These are phyloP conservation scores for Mythimna vitellina DNA, from an alignment of 2,888 invertebrate genomes.

Conservation along the genomic window DNA sequence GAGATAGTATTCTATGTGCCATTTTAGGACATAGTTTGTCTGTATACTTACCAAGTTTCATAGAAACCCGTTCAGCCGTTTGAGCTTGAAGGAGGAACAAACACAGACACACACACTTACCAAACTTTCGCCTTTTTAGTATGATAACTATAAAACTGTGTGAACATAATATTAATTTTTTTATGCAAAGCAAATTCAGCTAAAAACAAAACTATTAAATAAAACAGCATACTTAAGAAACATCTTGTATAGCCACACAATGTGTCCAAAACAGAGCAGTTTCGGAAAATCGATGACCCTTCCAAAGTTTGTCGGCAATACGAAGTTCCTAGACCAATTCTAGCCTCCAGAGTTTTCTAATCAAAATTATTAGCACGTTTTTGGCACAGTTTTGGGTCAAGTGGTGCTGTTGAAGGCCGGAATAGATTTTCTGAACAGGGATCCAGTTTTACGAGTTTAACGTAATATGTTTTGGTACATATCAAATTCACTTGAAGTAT, in stretches of 20 bases:
- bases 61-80: too few relatives aligned
- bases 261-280: conserved; percentile 30
- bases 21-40: too few relatives aligned
- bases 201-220: not conserved
- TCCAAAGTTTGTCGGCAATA: conserved; percentile 51
- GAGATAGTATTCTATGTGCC: too few relatives aligned
- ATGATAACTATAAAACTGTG: too few relatives aligned
- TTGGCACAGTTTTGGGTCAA: conserved; percentile 53
- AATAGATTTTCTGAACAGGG: conserved; percentile 46
- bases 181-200: not conserved
- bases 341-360: conserved; percentile 56
- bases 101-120: too few relatives aligned
- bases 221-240: conserved; percentile 8
- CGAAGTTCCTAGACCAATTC: conserved; percentile 56
- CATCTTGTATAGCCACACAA: conserved; percentile 22
- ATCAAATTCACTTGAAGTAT: conserved; percentile 42
- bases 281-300: conserved; percentile 48
- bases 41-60: too few relatives aligned
- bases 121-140: not conserved
- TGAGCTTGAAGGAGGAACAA: too few relatives aligned
- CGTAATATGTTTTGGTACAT: conserved; percentile 40
- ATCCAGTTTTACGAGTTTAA: conserved; percentile 33
- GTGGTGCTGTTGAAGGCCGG: conserved; percentile 31
- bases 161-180: not conserved
- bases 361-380: conserved; percentile 64